Base-by-base conservation (phyloP, 2,113 vertebrate genomes). In the Callorhinus ursinus region DNA sequence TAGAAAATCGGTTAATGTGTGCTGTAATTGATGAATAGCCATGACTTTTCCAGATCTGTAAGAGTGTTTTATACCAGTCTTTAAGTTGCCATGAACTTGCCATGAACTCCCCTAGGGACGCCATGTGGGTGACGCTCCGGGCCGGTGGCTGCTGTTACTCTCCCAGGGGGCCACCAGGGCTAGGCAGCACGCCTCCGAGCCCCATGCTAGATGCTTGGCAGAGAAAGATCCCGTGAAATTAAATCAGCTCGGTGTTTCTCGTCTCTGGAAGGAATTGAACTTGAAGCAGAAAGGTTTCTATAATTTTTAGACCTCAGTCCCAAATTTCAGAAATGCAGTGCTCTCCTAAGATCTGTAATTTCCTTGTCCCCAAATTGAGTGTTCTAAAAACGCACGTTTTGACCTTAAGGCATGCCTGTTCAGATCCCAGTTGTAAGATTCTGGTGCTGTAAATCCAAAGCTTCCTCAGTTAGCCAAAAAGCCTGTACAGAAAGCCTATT, bases 41-140 rank as follows among this genome's bases (percentile, higher is more conserved):
- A 1, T 5, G 5, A 39, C 13, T 42, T 57, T 24, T 31, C 76
- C 69, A 24, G 65, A 79, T 81, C 90, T 19, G 14, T 16, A n/a
- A 74, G 51, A 49, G 39, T 88, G 65, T 33, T 65, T 71, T 61
- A 6, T 71, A 13, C 51, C 77, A 19, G 59, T 74, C 81, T 71
- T 61, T 46, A 36, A 53, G 69, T 65, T 61, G 92, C 90, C 13
- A 0, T 87, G 97, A 97, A 79, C 96, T 97, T n/a, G 16, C 90
- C 5, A 0, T 96, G 97, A 97, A 93, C 95, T 97, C 89, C 96
- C 97, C 14, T 39, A 81, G 21, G 95, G 87, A 80, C 39, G 2
- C 76, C 2, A 0, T 3, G 5, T 51, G 59, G 53, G 83, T 7
- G 22, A 8, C 2, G 5, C 79, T 76, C 13, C 1, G 4, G 57